Percentiles rank a stretch among this genome's conserved stretches.
Conservation (phyloP, 1,140 invertebrate species). For the Littorina saxatilis region DNA sequence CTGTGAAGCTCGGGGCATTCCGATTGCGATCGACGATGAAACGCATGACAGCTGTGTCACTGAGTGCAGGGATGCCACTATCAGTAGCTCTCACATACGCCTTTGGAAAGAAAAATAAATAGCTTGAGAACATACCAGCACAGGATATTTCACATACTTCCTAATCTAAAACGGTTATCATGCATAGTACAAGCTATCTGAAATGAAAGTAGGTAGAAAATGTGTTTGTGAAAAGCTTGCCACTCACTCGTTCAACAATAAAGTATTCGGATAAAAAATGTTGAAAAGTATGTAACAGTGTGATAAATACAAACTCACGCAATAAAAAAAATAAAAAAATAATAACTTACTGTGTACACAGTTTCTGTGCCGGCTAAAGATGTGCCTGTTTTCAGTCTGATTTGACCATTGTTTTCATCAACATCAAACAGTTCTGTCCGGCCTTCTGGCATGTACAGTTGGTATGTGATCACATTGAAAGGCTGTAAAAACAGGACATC, state of each 20-base stretch:
- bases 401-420: conserved; percentile 24
- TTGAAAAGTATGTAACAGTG: too few relatives aligned
- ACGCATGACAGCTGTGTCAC: conserved; percentile 76
- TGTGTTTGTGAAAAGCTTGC: too few relatives aligned
- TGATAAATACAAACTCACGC: neutral
- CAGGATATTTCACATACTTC: neutral
- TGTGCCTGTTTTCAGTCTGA: conserved; percentile 29
- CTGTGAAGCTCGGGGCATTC: conserved; percentile 84
- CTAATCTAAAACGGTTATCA: too few relatives aligned
- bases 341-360: conserved; percentile 36
- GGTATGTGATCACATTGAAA: conserved; percentile 50
- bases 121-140: neutral
- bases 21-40: conserved; percentile 89
- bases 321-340: neutral
- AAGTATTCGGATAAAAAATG: too few relatives aligned
- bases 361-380: conserved; percentile 71
- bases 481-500: conserved; percentile 32
- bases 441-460: neutral
- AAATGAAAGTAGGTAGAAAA: too few relatives aligned
- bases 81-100: conserved; percentile 45
- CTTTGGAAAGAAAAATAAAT: neutral
- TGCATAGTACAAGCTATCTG: too few relatives aligned
- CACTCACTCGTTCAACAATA: too few relatives aligned
- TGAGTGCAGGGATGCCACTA: conserved; percentile 36
- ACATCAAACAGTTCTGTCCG: neutral